phyloP scores from a whole-genome alignment of 2,888 invertebrate species.

The Yponomeuta malinellus region DNA sequence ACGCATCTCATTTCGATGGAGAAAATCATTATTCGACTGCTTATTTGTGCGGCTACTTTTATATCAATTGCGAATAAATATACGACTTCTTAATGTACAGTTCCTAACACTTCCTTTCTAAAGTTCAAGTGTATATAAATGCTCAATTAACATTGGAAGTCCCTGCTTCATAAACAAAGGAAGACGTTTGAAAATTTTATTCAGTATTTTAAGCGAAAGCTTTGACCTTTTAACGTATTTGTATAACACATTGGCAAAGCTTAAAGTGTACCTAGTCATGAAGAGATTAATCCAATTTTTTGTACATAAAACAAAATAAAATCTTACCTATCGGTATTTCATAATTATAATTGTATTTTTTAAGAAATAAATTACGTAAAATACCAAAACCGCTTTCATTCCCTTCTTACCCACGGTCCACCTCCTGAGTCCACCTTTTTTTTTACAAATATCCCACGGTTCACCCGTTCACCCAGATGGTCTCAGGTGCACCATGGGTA shows the following conservation, averaged over 20 bases:
- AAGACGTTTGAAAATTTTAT: constrained; percentile 8
- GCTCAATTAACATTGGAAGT: constrained; percentile 29
- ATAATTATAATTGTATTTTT: constrained; percentile 50
- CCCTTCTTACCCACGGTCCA: too few species aligned
- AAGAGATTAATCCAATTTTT: constrained; percentile 58
- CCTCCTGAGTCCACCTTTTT: too few species aligned
- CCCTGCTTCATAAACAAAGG: not conserved
- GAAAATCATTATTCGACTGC: constrained; percentile 25
- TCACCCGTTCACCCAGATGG: too few species aligned
- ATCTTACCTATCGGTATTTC: constrained; percentile 44
- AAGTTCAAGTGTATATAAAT: constrained; percentile 39
- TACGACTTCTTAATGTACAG: not conserved
- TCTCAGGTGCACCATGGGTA: too few species aligned
- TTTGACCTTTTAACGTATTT: not conserved
- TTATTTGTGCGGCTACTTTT: constrained; percentile 24
- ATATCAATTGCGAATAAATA: not conserved
- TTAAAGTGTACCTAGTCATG: constrained; percentile 60
- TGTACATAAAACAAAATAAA: constrained; percentile 62
- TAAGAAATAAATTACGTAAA: constrained; percentile 56
- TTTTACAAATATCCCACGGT: too few species aligned
- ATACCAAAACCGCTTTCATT: constrained; percentile 25
- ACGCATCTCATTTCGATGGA: constrained; percentile 3
- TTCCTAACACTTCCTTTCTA: not conserved
- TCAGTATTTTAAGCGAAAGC: constrained; percentile 20
- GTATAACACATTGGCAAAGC: constrained; percentile 46